Conservation (phyloP, 2,888 invertebrate species). For the Nomada goodeniana region DNA sequence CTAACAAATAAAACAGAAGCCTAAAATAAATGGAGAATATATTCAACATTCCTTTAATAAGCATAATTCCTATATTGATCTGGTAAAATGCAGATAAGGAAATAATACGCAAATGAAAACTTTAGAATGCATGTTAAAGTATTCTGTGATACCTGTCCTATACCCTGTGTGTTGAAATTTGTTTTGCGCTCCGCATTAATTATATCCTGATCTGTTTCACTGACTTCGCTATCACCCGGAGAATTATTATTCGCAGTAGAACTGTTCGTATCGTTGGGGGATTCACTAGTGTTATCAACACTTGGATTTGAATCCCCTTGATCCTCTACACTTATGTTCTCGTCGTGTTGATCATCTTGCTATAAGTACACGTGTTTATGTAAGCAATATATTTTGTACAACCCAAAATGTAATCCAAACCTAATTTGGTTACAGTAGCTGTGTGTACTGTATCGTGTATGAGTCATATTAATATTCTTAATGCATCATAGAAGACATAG, state of each 20-base stretch:
- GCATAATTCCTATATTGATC: constrained; percentile 16
- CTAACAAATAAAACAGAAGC: constrained; percentile 31
- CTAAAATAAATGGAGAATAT: constrained; percentile 27
- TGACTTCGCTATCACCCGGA: constrained; percentile 51
- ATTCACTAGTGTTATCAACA: constrained; percentile 53
- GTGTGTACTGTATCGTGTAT: constrained; percentile 24
- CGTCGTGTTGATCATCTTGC: constrained; percentile 72
- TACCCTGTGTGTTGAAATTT: constrained; percentile 64
- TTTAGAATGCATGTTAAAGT: constrained; percentile 67
- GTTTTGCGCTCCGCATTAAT: constrained; percentile 57
- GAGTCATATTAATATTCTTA: not conserved
- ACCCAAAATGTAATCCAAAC: constrained; percentile 46
- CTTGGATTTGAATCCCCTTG: constrained; percentile 61
- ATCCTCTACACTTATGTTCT: constrained; percentile 63
- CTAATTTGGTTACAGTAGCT: constrained; percentile 45
- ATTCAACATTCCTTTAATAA: constrained; percentile 24
- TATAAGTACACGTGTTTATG: constrained; percentile 75
- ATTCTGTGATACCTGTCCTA: constrained; percentile 72
- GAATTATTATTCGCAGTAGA: constrained; percentile 41
- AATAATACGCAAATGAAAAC: constrained; percentile 47
- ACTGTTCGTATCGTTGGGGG: constrained; percentile 59
- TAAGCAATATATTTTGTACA: constrained; percentile 43
- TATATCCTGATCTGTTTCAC: constrained; percentile 56
- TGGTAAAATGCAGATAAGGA: constrained; percentile 24
- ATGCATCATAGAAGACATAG: not conserved